These are phyloP conservation scores for Lithobates sylvaticus DNA, from an alignment of 2,797 vertebrate species.

Conservation along the genomic window DNA sequence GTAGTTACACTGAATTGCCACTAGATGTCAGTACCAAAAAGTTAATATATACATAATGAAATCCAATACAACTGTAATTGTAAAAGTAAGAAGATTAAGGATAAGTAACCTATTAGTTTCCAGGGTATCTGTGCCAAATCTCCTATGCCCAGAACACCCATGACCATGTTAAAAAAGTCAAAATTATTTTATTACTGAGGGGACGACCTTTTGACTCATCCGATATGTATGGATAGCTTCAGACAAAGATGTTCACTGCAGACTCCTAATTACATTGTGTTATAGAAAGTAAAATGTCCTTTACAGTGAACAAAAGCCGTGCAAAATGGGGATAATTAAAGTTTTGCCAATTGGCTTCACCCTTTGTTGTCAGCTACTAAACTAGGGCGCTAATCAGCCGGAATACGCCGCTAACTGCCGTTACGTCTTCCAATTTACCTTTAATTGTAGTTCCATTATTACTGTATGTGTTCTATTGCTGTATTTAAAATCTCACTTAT, in stretches of 20 bases:
- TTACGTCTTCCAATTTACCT: constrained; percentile 25
- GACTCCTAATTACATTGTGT: constrained; percentile 35
- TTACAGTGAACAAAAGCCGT: constrained; percentile 10
- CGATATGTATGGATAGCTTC: neutral
- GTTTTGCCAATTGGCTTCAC: constrained; percentile 48
- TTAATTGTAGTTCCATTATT: constrained; percentile 43
- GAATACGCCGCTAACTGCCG: neutral
- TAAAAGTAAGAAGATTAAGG: too few species aligned
- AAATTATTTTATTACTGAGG: too few species aligned
- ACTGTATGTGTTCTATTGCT: neutral
- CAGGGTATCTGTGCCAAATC: too few species aligned
- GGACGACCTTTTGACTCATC: too few species aligned
- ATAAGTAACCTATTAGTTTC: too few species aligned
- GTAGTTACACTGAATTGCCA: too few species aligned
- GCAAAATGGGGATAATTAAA: constrained; percentile 23
- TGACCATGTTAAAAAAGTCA: too few species aligned
- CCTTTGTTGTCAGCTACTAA: constrained; percentile 29
- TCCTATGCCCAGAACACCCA: too few species aligned
- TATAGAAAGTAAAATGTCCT: constrained; percentile 24
- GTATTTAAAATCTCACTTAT: constrained; percentile 24
- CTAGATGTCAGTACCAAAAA: too few species aligned
- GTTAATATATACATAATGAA: too few species aligned
- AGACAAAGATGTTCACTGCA: neutral
- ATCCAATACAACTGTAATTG: too few species aligned
- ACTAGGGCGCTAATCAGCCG: constrained; percentile 12